Conservation (phyloP, 2,113 vertebrate species). For the Stegostoma tigrinum region DNA sequence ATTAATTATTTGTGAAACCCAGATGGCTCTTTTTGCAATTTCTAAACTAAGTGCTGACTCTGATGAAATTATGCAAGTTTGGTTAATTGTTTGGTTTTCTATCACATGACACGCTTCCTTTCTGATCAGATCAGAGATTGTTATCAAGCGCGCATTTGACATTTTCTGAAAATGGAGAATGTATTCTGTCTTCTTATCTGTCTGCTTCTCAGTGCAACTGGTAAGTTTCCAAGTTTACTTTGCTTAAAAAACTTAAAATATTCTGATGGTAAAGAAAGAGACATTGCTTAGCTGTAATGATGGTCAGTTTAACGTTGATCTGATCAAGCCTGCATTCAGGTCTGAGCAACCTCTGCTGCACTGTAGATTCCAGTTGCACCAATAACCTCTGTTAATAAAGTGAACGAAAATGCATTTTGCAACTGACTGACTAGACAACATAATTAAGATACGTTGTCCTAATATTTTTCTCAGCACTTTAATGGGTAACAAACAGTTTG, state of each 20-base stretch:
- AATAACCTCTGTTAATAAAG: not conserved
- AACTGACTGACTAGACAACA: not conserved
- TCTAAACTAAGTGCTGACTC: not conserved
- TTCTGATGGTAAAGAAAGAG: not conserved
- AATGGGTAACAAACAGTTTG: not conserved
- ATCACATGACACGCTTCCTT: not conserved
- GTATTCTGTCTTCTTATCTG: not conserved
- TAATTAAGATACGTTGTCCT: not conserved
- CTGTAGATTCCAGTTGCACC: not conserved
- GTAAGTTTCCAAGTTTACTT: slow-evolving; percentile 3
- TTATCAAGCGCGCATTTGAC: not conserved
- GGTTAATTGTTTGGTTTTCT: not conserved
- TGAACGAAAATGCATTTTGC: not conserved
- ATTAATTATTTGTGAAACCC: not conserved
- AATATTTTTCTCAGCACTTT: not conserved
- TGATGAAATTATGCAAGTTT: not conserved
- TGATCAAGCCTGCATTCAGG: not conserved
- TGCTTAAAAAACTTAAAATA: not conserved
- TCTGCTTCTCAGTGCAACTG: not conserved
- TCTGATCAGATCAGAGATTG: not conserved
- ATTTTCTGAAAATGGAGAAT: not conserved
- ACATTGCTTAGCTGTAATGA: not conserved
- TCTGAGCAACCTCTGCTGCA: not conserved
- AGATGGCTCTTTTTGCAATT: not conserved
- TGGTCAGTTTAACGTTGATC: not conserved